phyloP scores from a whole-genome alignment of 2,888 invertebrate species.

The Amblyjoppa fuscipennis region DNA sequence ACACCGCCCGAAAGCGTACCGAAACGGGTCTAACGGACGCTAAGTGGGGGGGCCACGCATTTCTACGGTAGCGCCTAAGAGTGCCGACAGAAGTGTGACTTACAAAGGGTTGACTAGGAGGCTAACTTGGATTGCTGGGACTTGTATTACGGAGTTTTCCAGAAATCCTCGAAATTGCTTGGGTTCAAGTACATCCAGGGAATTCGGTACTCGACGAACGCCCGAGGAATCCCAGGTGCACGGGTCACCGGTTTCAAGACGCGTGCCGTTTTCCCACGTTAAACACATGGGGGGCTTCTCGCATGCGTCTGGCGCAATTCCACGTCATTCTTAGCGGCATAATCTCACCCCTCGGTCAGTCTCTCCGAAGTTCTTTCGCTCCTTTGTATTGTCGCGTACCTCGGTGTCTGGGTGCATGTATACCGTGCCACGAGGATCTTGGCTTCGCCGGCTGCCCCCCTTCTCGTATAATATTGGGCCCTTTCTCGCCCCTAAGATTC shows the following conservation, averaged over 20 bases:
- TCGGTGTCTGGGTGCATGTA: not conserved
- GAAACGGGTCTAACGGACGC: too few species aligned
- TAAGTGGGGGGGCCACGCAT: too few species aligned
- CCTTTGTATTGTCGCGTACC: slow-evolving; percentile 5
- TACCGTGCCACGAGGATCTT: slow-evolving; percentile 68
- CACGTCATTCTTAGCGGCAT: slow-evolving; percentile 73
- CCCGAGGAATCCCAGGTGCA: slow-evolving; percentile 78
- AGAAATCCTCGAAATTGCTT: not conserved
- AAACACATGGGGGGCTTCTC: slow-evolving; percentile 65
- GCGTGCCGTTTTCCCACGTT: slow-evolving; percentile 84
- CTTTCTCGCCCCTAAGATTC: slow-evolving; percentile 25
- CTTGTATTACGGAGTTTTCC: too few species aligned
- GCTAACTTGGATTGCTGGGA: too few species aligned
- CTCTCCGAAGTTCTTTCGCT: slow-evolving; percentile 31
- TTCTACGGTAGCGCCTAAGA: too few species aligned
- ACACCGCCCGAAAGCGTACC: too few species aligned
- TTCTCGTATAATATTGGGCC: slow-evolving; percentile 71
- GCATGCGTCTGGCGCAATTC: slow-evolving; percentile 76
- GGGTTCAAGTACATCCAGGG: not conserved
- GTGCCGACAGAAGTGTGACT: too few species aligned
- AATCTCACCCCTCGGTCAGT: slow-evolving; percentile 64
- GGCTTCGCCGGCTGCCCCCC: slow-evolving; percentile 45
- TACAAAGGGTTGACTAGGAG: too few species aligned
- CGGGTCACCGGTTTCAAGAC: slow-evolving; percentile 72
- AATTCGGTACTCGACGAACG: slow-evolving; percentile 67